phyloP scores from a whole-genome alignment of 2,888 invertebrate species.

The Willowsia nigromaculata region DNA sequence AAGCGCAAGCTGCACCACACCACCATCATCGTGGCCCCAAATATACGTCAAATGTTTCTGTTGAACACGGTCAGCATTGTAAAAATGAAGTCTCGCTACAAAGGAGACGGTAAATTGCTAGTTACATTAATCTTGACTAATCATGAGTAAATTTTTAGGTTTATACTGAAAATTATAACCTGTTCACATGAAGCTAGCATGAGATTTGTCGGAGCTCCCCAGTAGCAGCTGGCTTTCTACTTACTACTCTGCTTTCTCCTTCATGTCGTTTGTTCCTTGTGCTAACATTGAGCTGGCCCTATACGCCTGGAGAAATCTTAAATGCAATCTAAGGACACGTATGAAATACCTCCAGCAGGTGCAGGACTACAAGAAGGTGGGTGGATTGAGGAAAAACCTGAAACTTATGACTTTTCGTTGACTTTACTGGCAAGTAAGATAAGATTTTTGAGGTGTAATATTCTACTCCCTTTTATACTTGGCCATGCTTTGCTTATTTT shows the following conservation, averaged over 20 bases:
- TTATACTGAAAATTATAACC: background rate
- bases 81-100: no score
- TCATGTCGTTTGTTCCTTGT: background rate
- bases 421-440: background rate
- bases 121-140: conserved; percentile 47
- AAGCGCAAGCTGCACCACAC: background rate
- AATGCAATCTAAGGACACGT: conserved; percentile 15
- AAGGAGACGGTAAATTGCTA: background rate
- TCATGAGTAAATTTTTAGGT: background rate
- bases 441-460: background rate
- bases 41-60: background rate
- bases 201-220: background rate
- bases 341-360: conserved; percentile 24
- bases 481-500: background rate
- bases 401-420: background rate
- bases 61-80: conserved; percentile 38
- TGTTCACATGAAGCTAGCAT: background rate
- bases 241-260: background rate
- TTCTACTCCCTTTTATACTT: background rate
- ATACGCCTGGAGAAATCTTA: background rate
- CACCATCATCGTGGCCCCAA: background rate
- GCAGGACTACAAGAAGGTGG: background rate
- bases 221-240: conserved; percentile 18
- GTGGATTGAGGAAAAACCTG: conserved; percentile 5
- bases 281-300: background rate